These are phyloP conservation scores for Xanthostigma xanthostigma DNA, from an alignment of 2,888 invertebrate genomes.

Conservation along the genomic window DNA sequence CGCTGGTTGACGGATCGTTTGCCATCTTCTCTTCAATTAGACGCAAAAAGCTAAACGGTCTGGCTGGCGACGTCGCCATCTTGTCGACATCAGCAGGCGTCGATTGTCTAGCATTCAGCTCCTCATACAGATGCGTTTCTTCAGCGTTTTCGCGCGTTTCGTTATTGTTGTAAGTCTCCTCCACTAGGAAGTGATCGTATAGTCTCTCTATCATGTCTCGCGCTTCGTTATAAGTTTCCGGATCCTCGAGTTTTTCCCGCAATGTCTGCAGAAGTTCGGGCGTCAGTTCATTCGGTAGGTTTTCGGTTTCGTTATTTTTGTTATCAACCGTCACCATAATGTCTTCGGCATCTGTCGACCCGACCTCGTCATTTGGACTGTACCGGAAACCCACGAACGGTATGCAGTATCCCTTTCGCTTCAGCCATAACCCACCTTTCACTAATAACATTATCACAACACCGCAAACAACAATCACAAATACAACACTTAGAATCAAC, in stretches of 20 bases:
- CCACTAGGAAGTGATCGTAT: slow-evolving; percentile 57
- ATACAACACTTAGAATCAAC: slow-evolving; percentile 30
- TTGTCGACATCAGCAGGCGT: slow-evolving; percentile 13
- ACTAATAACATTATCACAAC: slow-evolving; percentile 37
- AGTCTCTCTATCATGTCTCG: slow-evolving; percentile 62
- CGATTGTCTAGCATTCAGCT: slow-evolving; percentile 12
- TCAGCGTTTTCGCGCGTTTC: slow-evolving; percentile 30
- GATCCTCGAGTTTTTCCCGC: slow-evolving; percentile 52
- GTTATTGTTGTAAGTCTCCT: slow-evolving; percentile 45
- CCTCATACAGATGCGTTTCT: slow-evolving; percentile 28
- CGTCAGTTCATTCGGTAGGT: slow-evolving; percentile 59
- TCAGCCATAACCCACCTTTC: slow-evolving; percentile 40
- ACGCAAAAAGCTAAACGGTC: slow-evolving; percentile 42
- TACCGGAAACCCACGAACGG: slow-evolving; percentile 32
- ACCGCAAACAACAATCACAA: slow-evolving; percentile 36
- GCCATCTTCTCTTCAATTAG: slow-evolving; percentile 40
- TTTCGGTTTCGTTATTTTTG: slow-evolving; percentile 28
- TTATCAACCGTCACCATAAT: slow-evolving; percentile 19
- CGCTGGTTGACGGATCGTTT: slow-evolving; percentile 17
- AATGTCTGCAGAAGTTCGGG: slow-evolving; percentile 54
- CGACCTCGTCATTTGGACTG: slow-evolving; percentile 39
- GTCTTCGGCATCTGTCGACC: slow-evolving; percentile 33
- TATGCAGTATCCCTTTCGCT: slow-evolving; percentile 37
- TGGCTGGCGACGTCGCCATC: slow-evolving; percentile 30
- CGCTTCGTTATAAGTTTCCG: slow-evolving; percentile 56